Evolutionary conservation across 2,888 invertebrate genomes (phyloP).

Genomic region (Melanostoma scalare): DNA sequence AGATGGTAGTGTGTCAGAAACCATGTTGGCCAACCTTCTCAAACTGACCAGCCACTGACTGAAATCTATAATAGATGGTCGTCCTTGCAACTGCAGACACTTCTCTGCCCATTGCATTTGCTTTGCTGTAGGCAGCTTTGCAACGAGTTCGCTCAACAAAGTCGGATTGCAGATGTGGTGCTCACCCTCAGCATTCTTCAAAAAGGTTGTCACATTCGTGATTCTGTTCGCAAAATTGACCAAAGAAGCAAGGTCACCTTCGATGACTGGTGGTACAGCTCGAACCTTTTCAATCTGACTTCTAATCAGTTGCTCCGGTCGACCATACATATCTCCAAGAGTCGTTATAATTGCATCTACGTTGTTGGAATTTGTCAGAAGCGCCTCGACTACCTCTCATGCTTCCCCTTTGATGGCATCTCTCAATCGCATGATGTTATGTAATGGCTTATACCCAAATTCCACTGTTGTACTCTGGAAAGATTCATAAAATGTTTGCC

Average conservation of each 20-base stretch:
- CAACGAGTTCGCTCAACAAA: conserved; percentile 47
- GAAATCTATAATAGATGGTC: conserved; percentile 26
- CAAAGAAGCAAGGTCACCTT: not conserved
- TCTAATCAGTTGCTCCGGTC: conserved; percentile 19
- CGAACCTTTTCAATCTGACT: conserved; percentile 6
- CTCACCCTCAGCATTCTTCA: conserved; percentile 20
- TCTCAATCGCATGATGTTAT: no score
- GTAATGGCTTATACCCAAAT: no score
- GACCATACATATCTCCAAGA: not conserved
- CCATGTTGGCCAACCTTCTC: conserved; percentile 24
- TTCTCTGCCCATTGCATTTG: conserved; percentile 52
- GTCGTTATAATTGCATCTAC: not conserved
- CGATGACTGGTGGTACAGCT: conserved; percentile 16
- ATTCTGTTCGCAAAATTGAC: conserved; percentile 46
- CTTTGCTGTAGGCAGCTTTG: conserved; percentile 36
- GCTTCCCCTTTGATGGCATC: not conserved
- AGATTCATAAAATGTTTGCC: no score
- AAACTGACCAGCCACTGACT: conserved; percentile 22
- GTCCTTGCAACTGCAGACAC: conserved; percentile 4
- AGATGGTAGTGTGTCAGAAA: conserved; percentile 5
- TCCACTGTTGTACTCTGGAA: no score
- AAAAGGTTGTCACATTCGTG: conserved; percentile 47
- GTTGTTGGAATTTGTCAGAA: conserved; percentile 25
- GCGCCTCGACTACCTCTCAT: not conserved
- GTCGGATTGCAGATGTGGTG: conserved; percentile 60